phyloP scores from a whole-genome alignment of 1,140 invertebrate species.

The Drosophila sp. region DNA sequence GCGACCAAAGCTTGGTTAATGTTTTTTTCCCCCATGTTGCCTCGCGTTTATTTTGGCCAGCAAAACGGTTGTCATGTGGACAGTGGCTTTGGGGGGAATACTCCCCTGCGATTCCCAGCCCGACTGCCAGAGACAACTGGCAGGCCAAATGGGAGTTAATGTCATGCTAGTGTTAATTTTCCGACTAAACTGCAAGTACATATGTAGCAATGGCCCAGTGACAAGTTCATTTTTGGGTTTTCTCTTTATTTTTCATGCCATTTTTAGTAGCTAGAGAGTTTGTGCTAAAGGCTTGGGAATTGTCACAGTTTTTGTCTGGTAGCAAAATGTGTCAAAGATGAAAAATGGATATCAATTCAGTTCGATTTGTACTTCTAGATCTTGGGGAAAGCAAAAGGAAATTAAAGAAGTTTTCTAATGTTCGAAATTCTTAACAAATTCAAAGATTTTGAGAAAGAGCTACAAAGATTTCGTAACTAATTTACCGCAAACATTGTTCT shows the following conservation, averaged over 20 bases:
- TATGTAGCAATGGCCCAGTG: slow-evolving; percentile 14
- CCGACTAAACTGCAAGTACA: slow-evolving; percentile 43
- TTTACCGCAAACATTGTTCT: no score
- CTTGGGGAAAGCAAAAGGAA: no score
- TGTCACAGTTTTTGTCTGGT: neutral
- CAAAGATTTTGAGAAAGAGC: no score
- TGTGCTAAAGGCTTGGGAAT: neutral
- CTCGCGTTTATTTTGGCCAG: slow-evolving; percentile 60
- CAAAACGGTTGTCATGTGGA: slow-evolving; percentile 32
- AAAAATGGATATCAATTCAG: neutral
- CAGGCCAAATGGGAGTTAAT: slow-evolving; percentile 30
- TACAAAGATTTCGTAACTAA: no score
- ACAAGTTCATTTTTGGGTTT: slow-evolving; percentile 65
- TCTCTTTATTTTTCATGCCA: slow-evolving; percentile 32
- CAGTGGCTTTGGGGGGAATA: neutral
- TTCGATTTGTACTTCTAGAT: neutral
- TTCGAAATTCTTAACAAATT: no score
- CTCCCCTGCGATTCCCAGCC: neutral
- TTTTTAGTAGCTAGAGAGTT: slow-evolving; percentile 20
- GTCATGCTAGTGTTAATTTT: slow-evolving; percentile 59
- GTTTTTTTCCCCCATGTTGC: slow-evolving; percentile 34
- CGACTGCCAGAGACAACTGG: slow-evolving; percentile 18
- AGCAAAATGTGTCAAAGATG: neutral
- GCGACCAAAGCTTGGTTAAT: slow-evolving; percentile 42
- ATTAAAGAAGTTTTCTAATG: no score